Base-by-base conservation (phyloP, 2,888 invertebrate species). In the Drosophila mercatorum region DNA sequence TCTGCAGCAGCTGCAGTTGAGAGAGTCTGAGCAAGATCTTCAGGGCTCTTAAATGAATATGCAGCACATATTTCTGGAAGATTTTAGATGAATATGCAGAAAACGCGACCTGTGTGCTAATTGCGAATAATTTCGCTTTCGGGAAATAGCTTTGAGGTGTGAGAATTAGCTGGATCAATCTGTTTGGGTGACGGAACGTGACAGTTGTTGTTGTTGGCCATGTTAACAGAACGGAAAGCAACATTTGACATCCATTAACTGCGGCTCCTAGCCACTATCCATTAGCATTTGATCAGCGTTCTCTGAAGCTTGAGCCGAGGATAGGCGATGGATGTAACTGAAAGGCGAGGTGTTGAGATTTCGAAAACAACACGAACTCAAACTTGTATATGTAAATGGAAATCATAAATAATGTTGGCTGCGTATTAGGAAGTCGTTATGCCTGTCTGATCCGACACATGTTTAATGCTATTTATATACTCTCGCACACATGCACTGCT, bases 391-490 rank as follows among this genome's bases (percentile, higher is more conserved):
- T 77, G 68, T 74, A 81, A 74, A 82, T 70, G 14, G 63, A 74
- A 72, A 72, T 72, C 69, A 76, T 84, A 86, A 78, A 62, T 72
- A 75, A 83, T 81, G 76, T 72, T 72, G 72, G 61, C 55, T 78
- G 85, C 90, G 88, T 76, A 82, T 79, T 76, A 88, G 88, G 90
- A 89, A 89, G 88, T 84, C 51, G 38, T 56, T 57, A 60, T 38
- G 57, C 49, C 64, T 81, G 78, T 69, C 68, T 57, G 60, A 66
- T 66, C 52, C 52, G 60, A 72, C 78, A 78, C 68, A 70, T 75
- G 66, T 80, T 62, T 40, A 43, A 70, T 72, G 28, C 36, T 62
- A 53, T 31, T 51, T 34, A 34, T 51, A 51, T n/a, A 31, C 14
- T 3, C 10, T 7, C 28, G 22, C 17, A 14, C 31, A 40, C 22